Percentiles rank a stretch among this genome's conserved stretches.
Evolutionary conservation across 2,113 vertebrate genomes (phyloP).

Genomic region (Caloenas nicobarica): DNA sequence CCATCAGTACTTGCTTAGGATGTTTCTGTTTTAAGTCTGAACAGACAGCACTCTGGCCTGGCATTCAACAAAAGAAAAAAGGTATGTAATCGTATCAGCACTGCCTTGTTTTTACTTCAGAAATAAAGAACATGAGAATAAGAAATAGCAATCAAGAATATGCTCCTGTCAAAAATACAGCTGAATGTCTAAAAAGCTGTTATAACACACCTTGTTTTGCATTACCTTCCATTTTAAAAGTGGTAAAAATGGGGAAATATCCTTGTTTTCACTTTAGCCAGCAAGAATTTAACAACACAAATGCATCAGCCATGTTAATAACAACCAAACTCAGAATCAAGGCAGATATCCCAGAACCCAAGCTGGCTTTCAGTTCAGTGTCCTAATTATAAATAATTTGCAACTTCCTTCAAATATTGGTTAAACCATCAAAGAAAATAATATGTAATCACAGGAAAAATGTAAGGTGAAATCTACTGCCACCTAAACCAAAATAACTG

Average conservation of each 20-base stretch:
- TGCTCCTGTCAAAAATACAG: not conserved
- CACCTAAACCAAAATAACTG: not conserved
- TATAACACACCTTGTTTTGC: not conserved
- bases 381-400: not conserved
- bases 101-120: not conserved
- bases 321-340: not conserved
- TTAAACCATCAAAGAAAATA: not conserved
- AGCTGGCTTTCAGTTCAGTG: not conserved
- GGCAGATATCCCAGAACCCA: not conserved
- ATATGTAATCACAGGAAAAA: not conserved
- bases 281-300: not conserved
- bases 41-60: not conserved
- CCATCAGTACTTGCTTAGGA: not conserved
- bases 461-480: not conserved
- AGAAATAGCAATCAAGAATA: not conserved
- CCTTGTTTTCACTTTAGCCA: not conserved
- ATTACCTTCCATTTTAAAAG: not conserved
- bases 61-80: not conserved
- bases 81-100: not conserved
- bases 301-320: not conserved
- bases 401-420: not conserved
- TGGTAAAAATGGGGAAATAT: not conserved
- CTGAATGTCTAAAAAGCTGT: not conserved
- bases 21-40: not conserved
- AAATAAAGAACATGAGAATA: not conserved